Percentiles rank a stretch among this genome's conserved stretches.
These are phyloP conservation scores for Oenanthe melanoleuca DNA, from an alignment of 2,113 vertebrate genomes.

Conservation along the genomic window DNA sequence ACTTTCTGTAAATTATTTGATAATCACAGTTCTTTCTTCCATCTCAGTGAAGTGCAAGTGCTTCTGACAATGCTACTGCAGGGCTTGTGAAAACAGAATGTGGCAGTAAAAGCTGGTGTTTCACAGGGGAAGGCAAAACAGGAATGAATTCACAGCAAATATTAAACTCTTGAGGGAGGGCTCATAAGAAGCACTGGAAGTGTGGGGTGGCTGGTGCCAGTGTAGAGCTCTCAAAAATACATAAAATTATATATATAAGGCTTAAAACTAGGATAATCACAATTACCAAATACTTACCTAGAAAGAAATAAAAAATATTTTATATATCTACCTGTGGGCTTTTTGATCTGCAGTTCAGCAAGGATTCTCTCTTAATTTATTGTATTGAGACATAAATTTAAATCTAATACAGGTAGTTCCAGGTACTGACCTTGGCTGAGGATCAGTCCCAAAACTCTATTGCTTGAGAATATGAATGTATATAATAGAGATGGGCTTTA, in stretches of 20 bases:
- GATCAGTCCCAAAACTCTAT: background rate
- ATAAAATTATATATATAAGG: background rate
- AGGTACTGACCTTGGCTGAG: background rate
- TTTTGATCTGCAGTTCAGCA: background rate
- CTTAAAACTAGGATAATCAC: background rate
- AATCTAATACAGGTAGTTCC: fast-evolving
- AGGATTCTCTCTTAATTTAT: background rate
- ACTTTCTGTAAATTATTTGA: background rate
- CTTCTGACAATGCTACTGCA: background rate
- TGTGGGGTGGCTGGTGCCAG: background rate
- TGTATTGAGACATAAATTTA: background rate
- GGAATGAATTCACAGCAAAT: background rate
- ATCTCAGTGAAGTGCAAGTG: background rate
- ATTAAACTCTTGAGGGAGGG: background rate
- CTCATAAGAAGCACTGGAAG: fast-evolving
- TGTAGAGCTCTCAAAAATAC: background rate
- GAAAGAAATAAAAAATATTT: background rate
- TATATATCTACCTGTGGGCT: background rate
- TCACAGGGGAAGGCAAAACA: background rate
- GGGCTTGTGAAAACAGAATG: background rate
- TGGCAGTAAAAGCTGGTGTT: background rate
- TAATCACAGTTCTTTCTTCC: background rate
- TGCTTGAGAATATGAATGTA: background rate
- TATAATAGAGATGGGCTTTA: background rate
- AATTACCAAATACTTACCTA: background rate